Evolutionary conservation across 1,140 invertebrate species (phyloP), one percentile per base, ranked within the genome.

Genomic region (Drosophila ercepeae): DNA sequence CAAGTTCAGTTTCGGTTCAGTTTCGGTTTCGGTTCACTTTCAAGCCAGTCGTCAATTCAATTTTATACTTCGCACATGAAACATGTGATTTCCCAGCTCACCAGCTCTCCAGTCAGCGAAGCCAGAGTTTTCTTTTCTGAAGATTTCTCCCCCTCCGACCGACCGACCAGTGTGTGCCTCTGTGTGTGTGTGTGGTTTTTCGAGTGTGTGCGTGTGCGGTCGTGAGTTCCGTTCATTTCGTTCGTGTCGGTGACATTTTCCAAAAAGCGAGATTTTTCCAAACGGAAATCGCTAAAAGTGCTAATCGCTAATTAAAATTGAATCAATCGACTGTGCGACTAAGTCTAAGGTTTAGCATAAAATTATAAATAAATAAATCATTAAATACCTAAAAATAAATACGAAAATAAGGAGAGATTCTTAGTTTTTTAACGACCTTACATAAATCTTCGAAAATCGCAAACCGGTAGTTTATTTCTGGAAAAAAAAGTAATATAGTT

Each of bases 61-160:
- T 89, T 89, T 89, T 78, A 89, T 65, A 86, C 84, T 74, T 72
- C 81, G 84, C 79, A 79, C 84, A 89, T 84, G 79, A 74, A 89
- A 89, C 84, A 89, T 88, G 86, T 89, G 81, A 86, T 59, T 88
- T 88, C 71, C 77, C 57, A 39, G 36, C 36, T 39, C 36, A 14
- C 29, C 29, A 32, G 29, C 29, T 32, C 29, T 32, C 29, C 29
- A 32, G 29, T 39, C 36, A 70, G 60, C 79, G 57, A 82, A 71
- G 71, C 71, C 70, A 74, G 70, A 81, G 73, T 86, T 84, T 84
- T 63, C 76, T 84, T 82, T 65, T 73, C n/a, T 11, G 29, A 69
- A 78, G 67, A 77, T 46, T 68, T 78, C 58, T 74, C 76, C 70
- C 29, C 34, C 27, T 3, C 11, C 29, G 41, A 23, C 19, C 3